phyloP scores from a whole-genome alignment of 2,113 vertebrate genomes.

The Amphilophus citrinellus region DNA sequence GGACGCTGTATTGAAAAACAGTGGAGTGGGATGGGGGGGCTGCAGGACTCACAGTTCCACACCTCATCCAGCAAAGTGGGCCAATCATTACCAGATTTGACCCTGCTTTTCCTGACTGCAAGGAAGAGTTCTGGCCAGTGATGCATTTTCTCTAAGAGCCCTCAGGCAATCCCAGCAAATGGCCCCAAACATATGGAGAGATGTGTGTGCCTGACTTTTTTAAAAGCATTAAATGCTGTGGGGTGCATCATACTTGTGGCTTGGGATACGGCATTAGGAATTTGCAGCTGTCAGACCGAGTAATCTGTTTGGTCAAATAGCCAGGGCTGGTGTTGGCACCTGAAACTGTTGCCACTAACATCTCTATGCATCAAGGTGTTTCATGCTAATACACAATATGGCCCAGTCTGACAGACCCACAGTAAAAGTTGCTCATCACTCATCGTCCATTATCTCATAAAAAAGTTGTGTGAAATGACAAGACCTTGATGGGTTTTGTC shows the following conservation, averaged over 20 bases:
- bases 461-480: constrained; percentile 63
- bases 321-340: constrained; percentile 19
- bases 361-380: constrained; percentile 44
- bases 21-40: background rate
- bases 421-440: constrained; percentile 43
- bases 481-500: constrained; percentile 57
- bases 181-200: constrained; percentile 57
- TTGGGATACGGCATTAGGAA: constrained; percentile 26
- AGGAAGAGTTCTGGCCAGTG: constrained; percentile 35
- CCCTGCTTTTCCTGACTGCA: constrained; percentile 58
- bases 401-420: constrained; percentile 5
- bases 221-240: constrained; percentile 33
- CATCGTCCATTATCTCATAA: constrained; percentile 24
- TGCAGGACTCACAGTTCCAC: constrained; percentile 38
- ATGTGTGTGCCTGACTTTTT: constrained; percentile 38
- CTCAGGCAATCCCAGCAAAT: constrained; percentile 52
- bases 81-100: constrained; percentile 73
- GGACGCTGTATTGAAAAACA: constrained; percentile 43
- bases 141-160: constrained; percentile 49
- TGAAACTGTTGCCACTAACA: constrained; percentile 41
- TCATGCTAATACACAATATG: constrained; percentile 26
- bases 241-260: constrained; percentile 23
- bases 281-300: constrained; percentile 52
- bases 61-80: constrained; percentile 47
- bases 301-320: constrained; percentile 47